A percentile compares a stretch with the other conserved stretches of the same genome.
phyloP scores from a whole-genome alignment of 2,888 invertebrate species.

The Limenitis camilla region DNA sequence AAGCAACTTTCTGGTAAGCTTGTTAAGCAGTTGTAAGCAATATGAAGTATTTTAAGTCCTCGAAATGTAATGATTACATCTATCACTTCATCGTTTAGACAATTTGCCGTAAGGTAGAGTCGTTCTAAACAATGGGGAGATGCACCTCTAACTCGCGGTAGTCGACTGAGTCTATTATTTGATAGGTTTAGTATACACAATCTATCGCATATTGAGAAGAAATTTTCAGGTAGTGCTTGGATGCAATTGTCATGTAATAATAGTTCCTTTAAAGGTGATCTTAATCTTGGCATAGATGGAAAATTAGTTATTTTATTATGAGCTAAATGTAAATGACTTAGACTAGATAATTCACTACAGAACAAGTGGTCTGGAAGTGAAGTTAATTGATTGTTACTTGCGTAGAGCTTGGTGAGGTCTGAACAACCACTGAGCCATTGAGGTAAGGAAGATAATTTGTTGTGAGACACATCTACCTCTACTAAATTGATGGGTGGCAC shows the following conservation, averaged over 20 bases:
- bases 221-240: constrained; percentile 82
- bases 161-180: constrained; percentile 82
- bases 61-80: constrained; percentile 78
- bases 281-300: constrained; percentile 79
- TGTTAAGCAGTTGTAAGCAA: constrained; percentile 86
- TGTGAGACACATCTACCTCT: constrained; percentile 86
- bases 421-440: constrained; percentile 85
- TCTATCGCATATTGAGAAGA: constrained; percentile 79
- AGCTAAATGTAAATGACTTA: constrained; percentile 83
- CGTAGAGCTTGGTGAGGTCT: constrained; percentile 81
- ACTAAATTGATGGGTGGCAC: constrained; percentile 82
- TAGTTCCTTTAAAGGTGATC: constrained; percentile 79
- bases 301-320: constrained; percentile 84
- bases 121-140: constrained; percentile 79
- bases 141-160: constrained; percentile 77
- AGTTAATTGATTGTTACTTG: constrained; percentile 82
- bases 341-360: constrained; percentile 81
- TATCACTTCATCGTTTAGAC: constrained; percentile 80
- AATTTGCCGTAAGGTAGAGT: constrained; percentile 84
- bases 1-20: constrained; percentile 83
- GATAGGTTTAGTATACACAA: constrained; percentile 84
- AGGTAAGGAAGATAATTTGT: constrained; percentile 81
- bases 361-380: constrained; percentile 83
- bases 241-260: constrained; percentile 86
- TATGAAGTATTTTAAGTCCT: constrained; percentile 80